A percentile compares a stretch with the other conserved stretches of the same genome.
Conservation (phyloP, 2,113 vertebrate genomes). For the Sminthopsis crassicaudata region DNA sequence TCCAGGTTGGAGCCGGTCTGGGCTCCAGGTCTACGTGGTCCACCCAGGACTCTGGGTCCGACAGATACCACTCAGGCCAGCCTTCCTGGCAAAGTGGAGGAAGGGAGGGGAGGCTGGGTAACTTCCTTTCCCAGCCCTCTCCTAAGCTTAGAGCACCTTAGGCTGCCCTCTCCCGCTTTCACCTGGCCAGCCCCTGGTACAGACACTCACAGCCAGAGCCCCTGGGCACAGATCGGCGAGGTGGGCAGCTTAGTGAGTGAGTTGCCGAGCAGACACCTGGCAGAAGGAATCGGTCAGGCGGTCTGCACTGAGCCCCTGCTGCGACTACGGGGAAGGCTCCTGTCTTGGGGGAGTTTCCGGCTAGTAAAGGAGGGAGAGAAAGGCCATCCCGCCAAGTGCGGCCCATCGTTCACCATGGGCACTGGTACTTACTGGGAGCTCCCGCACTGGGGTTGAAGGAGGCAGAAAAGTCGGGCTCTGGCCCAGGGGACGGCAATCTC, state of each 20-base stretch:
- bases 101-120: not conserved
- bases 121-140: too few relatives aligned
- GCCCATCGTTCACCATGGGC: not conserved
- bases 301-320: not conserved
- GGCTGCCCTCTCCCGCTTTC: not conserved
- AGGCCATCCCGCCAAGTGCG: not conserved
- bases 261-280: constrained; percentile 81
- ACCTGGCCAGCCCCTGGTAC: not conserved
- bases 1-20: not conserved
- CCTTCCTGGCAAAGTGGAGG: not conserved
- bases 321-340: not conserved
- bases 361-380: not conserved
- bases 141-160: not conserved
- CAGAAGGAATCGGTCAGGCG: not conserved
- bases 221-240: constrained; percentile 74
- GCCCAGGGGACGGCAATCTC: not conserved
- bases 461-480: not conserved
- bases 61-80: not conserved
- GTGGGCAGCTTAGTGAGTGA: constrained; percentile 73
- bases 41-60: not conserved
- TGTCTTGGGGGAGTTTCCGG: not conserved
- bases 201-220: constrained; percentile 80
- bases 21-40: too few relatives aligned
- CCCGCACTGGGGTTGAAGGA: not conserved
- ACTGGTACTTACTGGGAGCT: constrained; percentile 9